phyloP scores from a whole-genome alignment of 2,888 invertebrate genomes.

The Erpobdella octoculata region DNA sequence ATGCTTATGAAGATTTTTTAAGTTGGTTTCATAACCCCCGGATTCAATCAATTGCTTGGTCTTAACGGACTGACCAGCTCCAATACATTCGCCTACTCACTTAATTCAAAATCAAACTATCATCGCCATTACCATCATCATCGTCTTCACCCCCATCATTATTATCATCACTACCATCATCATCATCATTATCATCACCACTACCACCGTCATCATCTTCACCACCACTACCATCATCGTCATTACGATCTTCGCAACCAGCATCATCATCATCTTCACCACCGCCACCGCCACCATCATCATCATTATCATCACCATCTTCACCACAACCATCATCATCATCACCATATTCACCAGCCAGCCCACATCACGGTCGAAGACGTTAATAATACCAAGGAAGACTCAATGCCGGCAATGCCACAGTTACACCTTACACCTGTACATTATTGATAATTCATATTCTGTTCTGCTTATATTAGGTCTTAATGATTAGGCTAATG shows the following conservation, averaged over 20 bases:
- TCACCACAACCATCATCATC: slow-evolving; percentile 9
- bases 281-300: background rate
- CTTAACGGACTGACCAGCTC: too few relatives aligned
- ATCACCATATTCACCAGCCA: slow-evolving; percentile 1
- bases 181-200: background rate
- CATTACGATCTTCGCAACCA: background rate
- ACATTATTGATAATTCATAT: too few relatives aligned
- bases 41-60: too few relatives aligned
- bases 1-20: too few relatives aligned
- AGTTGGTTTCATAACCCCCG: too few relatives aligned
- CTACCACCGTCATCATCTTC: background rate
- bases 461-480: too few relatives aligned
- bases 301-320: background rate
- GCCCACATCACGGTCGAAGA: background rate
- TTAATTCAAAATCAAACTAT: background rate
- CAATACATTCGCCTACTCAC: too few relatives aligned
- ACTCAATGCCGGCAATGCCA: too few relatives aligned
- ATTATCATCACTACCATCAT: background rate
- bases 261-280: background rate
- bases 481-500: too few relatives aligned
- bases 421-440: too few relatives aligned
- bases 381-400: too few relatives aligned
- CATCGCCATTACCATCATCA: background rate
- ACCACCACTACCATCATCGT: background rate
- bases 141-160: background rate